Evolutionary conservation across 2,113 vertebrate species (phyloP).

Genomic region (Crotalus viridis): DNA sequence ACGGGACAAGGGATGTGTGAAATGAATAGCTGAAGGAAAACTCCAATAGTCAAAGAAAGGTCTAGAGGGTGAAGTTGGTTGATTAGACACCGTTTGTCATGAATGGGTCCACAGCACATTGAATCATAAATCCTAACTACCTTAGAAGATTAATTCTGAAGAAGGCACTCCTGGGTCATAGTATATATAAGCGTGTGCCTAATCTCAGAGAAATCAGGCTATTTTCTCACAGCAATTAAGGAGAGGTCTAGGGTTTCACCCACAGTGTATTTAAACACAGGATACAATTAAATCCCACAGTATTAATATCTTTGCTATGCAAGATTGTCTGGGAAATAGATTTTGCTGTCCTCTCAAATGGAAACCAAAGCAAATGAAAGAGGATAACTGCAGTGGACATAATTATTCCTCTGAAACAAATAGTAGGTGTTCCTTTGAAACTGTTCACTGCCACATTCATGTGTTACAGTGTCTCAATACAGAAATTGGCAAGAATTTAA

Average conservation of each 20-base stretch:
- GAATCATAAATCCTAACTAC: slow-evolving; percentile 80
- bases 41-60: slow-evolving; percentile 71
- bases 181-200: slow-evolving; percentile 82
- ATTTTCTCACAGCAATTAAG: slow-evolving; percentile 88
- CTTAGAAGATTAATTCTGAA: slow-evolving; percentile 86
- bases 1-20: slow-evolving; percentile 74
- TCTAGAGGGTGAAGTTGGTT: slow-evolving; percentile 72
- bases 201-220: slow-evolving; percentile 83
- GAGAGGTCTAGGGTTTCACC: slow-evolving; percentile 84
- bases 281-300: slow-evolving; percentile 84
- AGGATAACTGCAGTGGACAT: slow-evolving; percentile 67
- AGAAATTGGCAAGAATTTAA: slow-evolving; percentile 38
- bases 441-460: slow-evolving; percentile 48
- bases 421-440: slow-evolving; percentile 59
- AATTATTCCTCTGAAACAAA: slow-evolving; percentile 62
- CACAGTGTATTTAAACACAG: slow-evolving; percentile 85
- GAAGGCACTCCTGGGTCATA: slow-evolving; percentile 82
- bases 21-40: slow-evolving; percentile 75
- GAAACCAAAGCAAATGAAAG: slow-evolving; percentile 74
- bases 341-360: slow-evolving; percentile 72
- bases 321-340: slow-evolving; percentile 84
- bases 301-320: slow-evolving; percentile 84
- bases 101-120: slow-evolving; percentile 71
- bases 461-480: slow-evolving; percentile 28
- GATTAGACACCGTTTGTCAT: slow-evolving; percentile 78